Evolutionary conservation across 2,888 invertebrate species (phyloP), one percentile per base, ranked within the genome.

Genomic region (Synergus umbraculus): DNA sequence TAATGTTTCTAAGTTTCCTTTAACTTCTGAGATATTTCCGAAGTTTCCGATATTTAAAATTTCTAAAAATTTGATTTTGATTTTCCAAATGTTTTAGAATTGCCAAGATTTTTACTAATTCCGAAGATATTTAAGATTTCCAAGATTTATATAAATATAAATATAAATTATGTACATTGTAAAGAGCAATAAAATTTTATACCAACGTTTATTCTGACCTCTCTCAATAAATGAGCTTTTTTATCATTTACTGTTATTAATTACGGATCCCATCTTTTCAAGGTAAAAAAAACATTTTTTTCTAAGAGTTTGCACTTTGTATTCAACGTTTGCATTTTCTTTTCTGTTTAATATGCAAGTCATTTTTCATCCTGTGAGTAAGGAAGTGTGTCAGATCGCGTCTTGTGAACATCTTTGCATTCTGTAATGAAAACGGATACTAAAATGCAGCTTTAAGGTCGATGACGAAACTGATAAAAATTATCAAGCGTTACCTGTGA

Each of bases 271-370:
- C 7, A 37, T 15, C 46, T 46, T 22, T 44, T 13, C 67, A 67
- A 67, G 66, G 66, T 44, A 10, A 2, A 46, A 46, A 46, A 10
- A 18, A 63, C 29, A 37, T 29, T 15, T 41, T 69, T 69, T 54
- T 41, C 58, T n/a, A 43, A 54, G 15, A n/a, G 12, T 60, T 9
- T 60, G 73, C 44, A 69, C 66, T 67, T 73, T 69, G 43, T 73
- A 37, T 58, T 78, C 44, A 58, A 15, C 37, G 4, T 66, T n/a
- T 66, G 65, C 85, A 87, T 87, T 91, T 90, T 89, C 90, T 90
- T 88, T 88, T 89, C 83, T 86, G 87, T 87, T 89, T 87, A 82
- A 88, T 82, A 90, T 91, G 91, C 88, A 89, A 90, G 92, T 83
- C 79, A 78, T 76, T 79, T 81, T 84, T 78, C 82, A 65, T 78